Base-by-base conservation (phyloP, 1,140 invertebrate species). In the Phocides pigmalion region DNA sequence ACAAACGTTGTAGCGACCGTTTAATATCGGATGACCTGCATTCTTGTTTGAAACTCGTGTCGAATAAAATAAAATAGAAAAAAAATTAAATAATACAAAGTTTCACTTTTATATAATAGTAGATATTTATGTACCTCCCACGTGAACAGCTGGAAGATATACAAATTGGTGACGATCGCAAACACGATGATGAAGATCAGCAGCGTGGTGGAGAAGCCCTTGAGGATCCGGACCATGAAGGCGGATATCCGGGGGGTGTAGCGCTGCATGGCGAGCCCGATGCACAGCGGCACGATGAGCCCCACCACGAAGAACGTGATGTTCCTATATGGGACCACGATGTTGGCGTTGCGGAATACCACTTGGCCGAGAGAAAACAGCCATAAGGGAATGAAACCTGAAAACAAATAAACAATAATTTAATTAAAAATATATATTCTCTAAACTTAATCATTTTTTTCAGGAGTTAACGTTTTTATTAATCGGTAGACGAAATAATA, bases 381-480 rank as follows among this genome's bases (percentile, higher is more conserved):
- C 98, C 98, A 99, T 0, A 98, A 82, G 0, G 98, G 98, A 94
- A 99, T 98, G 91, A 98, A 96, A n/a, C 92, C 97, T 97, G 87
- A 6, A 8, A 8, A 28, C 0, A 8, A 28, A 1, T n/a, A n/a
- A n/a, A n/a, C n/a, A n/a, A n/a, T n/a, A n/a, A n/a, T n/a, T n/a
- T n/a, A n/a, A n/a, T n/a, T n/a, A n/a, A n/a, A n/a, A n/a, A n/a
- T n/a, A n/a, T n/a, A n/a, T n/a, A n/a, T n/a, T n/a, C n/a, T n/a
- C n/a, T n/a, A n/a, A n/a, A n/a, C n/a, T n/a, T n/a, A n/a, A n/a
- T n/a, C n/a, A n/a, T n/a, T n/a, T n/a, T n/a, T n/a, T n/a, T n/a
- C n/a, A n/a, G n/a, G n/a, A n/a, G n/a, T n/a, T n/a, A n/a, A n/a
- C n/a, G n/a, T n/a, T n/a, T n/a, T n/a, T n/a, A n/a, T n/a, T n/a